Evolutionary conservation across 2,113 vertebrate species (phyloP), one percentile per base, ranked within the genome.

Genomic region (Fregata magnificens): DNA sequence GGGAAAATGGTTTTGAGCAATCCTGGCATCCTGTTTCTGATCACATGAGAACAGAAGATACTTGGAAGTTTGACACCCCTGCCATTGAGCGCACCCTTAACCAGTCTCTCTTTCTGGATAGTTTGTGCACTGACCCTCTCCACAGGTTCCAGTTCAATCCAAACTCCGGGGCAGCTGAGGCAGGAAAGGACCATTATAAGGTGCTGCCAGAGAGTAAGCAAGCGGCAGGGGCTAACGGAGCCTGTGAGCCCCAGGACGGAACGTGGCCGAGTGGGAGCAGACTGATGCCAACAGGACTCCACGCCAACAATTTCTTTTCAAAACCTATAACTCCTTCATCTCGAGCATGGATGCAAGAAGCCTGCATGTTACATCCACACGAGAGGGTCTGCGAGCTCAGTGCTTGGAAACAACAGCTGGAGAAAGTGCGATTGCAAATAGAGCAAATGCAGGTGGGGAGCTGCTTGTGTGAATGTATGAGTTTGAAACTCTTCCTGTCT

Each of bases 401-500:
- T 62, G 98, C 98, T 88, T 99, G 99, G 99, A 99, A 98, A 29
- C 99, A 99, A 89, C 99, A 99, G 90, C 97, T 99, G 95, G 99
- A 99, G 47, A 98, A 97, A 86, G 97, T 99, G 85, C 97, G 98
- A 10, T 69, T 99, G 94, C 99, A 99, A 94, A 95, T 99, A 97
- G 99, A 99, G 90, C 99, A 99, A 95, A 99, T 99, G 98, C 99
- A 99, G 99, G 99, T 99, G 98, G 95, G 97, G 80, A 83, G 78
- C 65, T n/a, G n/a, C 45, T 56, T 52, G 34, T 49, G 36, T 38
- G 65, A 2, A 19, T 26, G 21, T 4, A 6, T 2, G 77, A 32
- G 24, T 53, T 29, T 63, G 31, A 70, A 84, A 71, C 66, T 40
- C 5, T 71, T 61, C 45, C 13, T 19, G 26, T 49, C 36, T 65